phyloP scores from a whole-genome alignment of 2,113 vertebrate species.

The Scomber colias region DNA sequence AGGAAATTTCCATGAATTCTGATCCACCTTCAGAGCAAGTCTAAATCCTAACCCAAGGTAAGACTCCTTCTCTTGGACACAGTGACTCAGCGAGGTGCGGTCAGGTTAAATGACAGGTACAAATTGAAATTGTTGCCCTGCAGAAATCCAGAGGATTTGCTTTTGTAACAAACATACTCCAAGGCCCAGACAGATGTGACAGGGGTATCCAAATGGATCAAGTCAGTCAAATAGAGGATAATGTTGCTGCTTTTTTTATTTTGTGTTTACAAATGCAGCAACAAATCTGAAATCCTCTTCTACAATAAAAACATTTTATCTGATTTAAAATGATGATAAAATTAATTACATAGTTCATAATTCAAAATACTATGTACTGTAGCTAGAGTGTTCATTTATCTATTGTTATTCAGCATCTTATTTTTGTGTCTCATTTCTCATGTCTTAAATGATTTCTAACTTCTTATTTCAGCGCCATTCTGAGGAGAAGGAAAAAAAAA shows the following conservation, averaged over 20 bases:
- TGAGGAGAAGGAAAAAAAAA: neutral
- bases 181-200: neutral
- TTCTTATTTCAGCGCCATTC: too few species aligned
- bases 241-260: neutral
- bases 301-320: neutral
- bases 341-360: neutral
- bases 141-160: conserved; percentile 28
- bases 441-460: too few species aligned
- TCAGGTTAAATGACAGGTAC: conserved; percentile 23
- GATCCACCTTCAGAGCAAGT: conserved; percentile 40
- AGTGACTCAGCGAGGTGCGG: neutral
- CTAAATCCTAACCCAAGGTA: conserved; percentile 19
- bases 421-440: too few species aligned
- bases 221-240: conserved; percentile 11
- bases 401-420: too few species aligned
- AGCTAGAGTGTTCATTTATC: too few species aligned
- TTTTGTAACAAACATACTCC: conserved; percentile 5
- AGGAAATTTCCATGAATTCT: conserved; percentile 20
- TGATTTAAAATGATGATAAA: neutral
- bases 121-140: conserved; percentile 19
- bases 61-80: conserved; percentile 12
- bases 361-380: too few species aligned
- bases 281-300: neutral
- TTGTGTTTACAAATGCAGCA: neutral
- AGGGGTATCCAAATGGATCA: neutral